These are phyloP conservation scores for Bilobella aurantiaca DNA, from an alignment of 1,140 invertebrate genomes.

Conservation along the genomic window DNA sequence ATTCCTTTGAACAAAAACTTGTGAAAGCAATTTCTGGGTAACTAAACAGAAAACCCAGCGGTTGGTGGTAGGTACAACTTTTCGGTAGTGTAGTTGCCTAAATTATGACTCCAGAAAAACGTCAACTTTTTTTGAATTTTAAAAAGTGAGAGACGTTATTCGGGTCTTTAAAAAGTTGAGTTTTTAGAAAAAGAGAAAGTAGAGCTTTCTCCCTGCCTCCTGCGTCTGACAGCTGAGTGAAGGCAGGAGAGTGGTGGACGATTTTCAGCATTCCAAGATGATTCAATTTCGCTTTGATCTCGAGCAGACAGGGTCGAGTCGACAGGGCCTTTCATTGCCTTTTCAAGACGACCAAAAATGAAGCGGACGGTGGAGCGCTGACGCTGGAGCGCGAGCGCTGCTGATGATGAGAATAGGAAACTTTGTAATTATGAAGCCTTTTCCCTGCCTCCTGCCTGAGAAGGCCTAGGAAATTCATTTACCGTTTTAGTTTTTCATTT, in stretches of 20 bases:
- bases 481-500: not conserved
- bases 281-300: not conserved
- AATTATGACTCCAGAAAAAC: too few relatives aligned
- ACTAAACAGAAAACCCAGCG: too few relatives aligned
- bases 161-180: not conserved
- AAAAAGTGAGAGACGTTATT: too few relatives aligned
- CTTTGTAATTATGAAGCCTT: not conserved
- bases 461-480: too few relatives aligned
- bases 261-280: not conserved
- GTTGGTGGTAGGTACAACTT: too few relatives aligned
- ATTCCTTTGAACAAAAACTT: too few relatives aligned
- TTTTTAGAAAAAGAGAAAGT: not conserved
- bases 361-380: not conserved
- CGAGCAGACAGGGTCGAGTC: not conserved
- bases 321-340: not conserved
- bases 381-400: too few relatives aligned
- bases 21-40: too few relatives aligned
- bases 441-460: not conserved
- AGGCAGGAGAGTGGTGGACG: not conserved
- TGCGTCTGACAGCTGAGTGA: not conserved
- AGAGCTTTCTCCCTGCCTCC: not conserved
- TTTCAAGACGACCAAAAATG: not conserved
- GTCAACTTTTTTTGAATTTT: too few relatives aligned
- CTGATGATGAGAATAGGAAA: not conserved
- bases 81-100: too few relatives aligned